These are phyloP conservation scores for Polydrusus pterygomalis DNA, from an alignment of 2,888 invertebrate genomes.

Conservation along the genomic window DNA sequence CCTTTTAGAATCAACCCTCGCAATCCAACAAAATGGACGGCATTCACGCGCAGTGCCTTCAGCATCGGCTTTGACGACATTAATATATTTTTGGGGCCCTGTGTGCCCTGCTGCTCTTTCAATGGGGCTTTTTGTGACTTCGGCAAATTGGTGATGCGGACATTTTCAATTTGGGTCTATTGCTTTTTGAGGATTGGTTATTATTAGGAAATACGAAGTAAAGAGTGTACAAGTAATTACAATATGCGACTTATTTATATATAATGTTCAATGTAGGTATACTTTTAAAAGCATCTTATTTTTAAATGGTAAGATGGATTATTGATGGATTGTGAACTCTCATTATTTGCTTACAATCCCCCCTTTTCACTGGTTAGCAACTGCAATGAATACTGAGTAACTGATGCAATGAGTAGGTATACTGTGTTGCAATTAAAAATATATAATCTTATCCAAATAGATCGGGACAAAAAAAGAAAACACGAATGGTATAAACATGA, in stretches of 20 bases:
- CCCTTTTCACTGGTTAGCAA: too few species aligned
- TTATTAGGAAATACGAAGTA: slow-evolving; percentile 8
- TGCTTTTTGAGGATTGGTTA: slow-evolving; percentile 46
- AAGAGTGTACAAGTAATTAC: too few species aligned
- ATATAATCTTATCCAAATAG: neutral
- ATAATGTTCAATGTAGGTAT: too few species aligned
- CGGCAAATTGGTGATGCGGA: slow-evolving; percentile 54
- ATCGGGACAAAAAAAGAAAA: neutral
- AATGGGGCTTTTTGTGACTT: slow-evolving; percentile 51
- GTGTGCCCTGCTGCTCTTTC: slow-evolving; percentile 28
- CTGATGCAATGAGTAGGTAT: too few species aligned
- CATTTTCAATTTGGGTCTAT: slow-evolving; percentile 52
- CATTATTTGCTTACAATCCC: too few species aligned
- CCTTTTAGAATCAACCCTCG: slow-evolving; percentile 50
- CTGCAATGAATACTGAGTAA: too few species aligned
- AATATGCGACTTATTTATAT: too few species aligned
- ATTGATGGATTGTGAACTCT: too few species aligned
- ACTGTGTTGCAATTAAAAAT: too few species aligned
- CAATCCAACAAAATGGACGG: slow-evolving; percentile 56
- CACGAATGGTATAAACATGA: neutral
- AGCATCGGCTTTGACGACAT: slow-evolving; percentile 55
- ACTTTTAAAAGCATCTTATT: too few species aligned
- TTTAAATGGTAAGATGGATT: too few species aligned
- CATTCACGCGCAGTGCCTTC: slow-evolving; percentile 55
- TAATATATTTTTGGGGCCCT: slow-evolving; percentile 49